Conservation (phyloP, 1,140 invertebrate species). For the Scaptomyza montana region DNA sequence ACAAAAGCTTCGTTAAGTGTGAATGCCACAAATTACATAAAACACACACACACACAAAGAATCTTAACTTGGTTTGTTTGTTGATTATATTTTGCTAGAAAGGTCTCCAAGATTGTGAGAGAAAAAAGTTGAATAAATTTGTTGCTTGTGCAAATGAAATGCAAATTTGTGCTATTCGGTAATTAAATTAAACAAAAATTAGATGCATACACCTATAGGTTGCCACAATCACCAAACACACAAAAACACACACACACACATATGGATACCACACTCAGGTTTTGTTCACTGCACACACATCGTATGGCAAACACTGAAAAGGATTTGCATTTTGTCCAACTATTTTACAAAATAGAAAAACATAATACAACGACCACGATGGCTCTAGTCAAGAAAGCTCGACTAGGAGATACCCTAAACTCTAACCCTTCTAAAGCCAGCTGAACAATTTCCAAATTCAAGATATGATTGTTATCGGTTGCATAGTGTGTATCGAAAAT, state of each 20-base stretch:
- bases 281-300: conserved; percentile 6
- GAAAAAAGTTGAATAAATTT: conserved; percentile 11
- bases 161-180: conserved; percentile 40
- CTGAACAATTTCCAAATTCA: too few species aligned
- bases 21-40: conserved; percentile 30
- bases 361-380: not conserved
- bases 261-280: not conserved
- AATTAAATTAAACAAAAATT: conserved; percentile 70
- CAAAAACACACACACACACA: too few species aligned
- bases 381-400: not conserved
- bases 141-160: conserved; percentile 29
- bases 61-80: conserved; percentile 13
- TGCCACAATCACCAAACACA: not conserved
- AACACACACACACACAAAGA: conserved; percentile 16
- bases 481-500: too few species aligned
- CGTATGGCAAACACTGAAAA: conserved; percentile 33
- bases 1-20: conserved; percentile 10
- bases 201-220: conserved; percentile 61
- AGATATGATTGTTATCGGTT: too few species aligned
- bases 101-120: not conserved
- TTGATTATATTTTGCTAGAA: not conserved
- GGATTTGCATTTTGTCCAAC: conserved; percentile 46
- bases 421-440: too few species aligned
- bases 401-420: not conserved
- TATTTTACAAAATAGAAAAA: conserved; percentile 13